Evolutionary conservation across 2,113 vertebrate species (phyloP).

Genomic region (Phyllopteryx taeniolatus): DNA sequence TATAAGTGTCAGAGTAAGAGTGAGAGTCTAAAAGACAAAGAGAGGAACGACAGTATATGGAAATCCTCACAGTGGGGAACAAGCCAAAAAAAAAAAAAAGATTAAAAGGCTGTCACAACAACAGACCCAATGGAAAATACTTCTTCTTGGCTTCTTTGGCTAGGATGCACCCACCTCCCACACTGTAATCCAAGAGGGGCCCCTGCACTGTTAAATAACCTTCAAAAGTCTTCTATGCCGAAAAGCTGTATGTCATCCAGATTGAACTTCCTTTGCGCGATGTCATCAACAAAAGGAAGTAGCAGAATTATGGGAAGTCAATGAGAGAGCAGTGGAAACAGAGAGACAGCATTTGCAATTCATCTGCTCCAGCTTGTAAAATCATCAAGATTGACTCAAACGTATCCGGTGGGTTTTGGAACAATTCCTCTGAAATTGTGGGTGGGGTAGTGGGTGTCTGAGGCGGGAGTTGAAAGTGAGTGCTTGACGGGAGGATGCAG

Average conservation of each 20-base stretch:
- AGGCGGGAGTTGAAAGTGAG: slow-evolving; percentile 21
- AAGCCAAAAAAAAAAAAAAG: slow-evolving; percentile 1
- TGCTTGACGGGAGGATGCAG: slow-evolving; percentile 3
- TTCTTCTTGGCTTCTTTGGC: slow-evolving; percentile 17
- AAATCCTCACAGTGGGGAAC: slow-evolving; percentile 8
- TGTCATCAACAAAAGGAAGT: slow-evolving; percentile 36
- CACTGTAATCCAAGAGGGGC: slow-evolving; percentile 42
- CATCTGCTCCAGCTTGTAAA: slow-evolving; percentile 31
- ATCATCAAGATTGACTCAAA: slow-evolving; percentile 24
- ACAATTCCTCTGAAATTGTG: background rate
- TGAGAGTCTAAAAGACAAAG: slow-evolving; percentile 1
- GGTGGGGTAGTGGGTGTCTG: slow-evolving; percentile 11
- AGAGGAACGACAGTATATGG: background rate
- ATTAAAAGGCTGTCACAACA: slow-evolving; percentile 13
- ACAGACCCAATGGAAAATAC: slow-evolving; percentile 6
- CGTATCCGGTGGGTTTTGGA: slow-evolving; percentile 24
- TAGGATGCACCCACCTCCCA: slow-evolving; percentile 36
- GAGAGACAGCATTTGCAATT: slow-evolving; percentile 10
- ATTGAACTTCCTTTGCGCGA: slow-evolving; percentile 33
- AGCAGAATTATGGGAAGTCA: slow-evolving; percentile 16
- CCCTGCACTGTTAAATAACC: slow-evolving; percentile 40
- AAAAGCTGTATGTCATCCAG: slow-evolving; percentile 41
- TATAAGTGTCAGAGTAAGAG: background rate
- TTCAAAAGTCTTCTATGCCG: slow-evolving; percentile 45
- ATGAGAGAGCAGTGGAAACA: slow-evolving; percentile 16